These are phyloP conservation scores for Apaloderma vittatum DNA, from an alignment of 2,113 vertebrate genomes.

Conservation along the genomic window DNA sequence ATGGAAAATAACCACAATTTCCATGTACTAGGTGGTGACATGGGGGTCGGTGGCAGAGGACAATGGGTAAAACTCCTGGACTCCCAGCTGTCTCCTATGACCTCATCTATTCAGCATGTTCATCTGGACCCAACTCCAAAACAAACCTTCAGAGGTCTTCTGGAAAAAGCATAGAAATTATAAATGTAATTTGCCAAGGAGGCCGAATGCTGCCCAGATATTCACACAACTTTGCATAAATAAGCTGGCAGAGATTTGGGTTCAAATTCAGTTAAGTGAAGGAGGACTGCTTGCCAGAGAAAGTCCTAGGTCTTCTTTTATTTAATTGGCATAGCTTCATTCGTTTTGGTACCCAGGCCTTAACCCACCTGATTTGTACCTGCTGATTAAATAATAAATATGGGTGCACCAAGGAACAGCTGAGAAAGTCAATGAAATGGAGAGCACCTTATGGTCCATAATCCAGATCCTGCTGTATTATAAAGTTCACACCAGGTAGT, in stretches of 20 bases:
- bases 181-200: constrained; percentile 5
- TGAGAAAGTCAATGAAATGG: neutral
- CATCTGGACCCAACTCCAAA: neutral
- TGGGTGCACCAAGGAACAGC: neutral
- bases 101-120: neutral
- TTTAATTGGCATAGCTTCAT: neutral
- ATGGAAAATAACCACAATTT: constrained; percentile 28
- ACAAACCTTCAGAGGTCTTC: neutral
- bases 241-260: neutral
- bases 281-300: neutral
- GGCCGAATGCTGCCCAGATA: neutral
- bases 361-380: neutral
- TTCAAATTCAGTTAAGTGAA: neutral
- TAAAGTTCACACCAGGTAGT: neutral
- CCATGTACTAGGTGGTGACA: neutral
- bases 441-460: neutral
- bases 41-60: neutral
- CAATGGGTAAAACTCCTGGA: neutral
- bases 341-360: neutral
- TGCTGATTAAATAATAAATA: neutral
- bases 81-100: neutral
- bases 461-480: neutral
- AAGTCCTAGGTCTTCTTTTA: neutral
- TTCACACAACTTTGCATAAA: neutral
- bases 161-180: neutral